A percentile compares a stretch with the other conserved stretches of the same genome.
phyloP scores from a whole-genome alignment of 2,888 invertebrate genomes.

The Hedya salicella region DNA sequence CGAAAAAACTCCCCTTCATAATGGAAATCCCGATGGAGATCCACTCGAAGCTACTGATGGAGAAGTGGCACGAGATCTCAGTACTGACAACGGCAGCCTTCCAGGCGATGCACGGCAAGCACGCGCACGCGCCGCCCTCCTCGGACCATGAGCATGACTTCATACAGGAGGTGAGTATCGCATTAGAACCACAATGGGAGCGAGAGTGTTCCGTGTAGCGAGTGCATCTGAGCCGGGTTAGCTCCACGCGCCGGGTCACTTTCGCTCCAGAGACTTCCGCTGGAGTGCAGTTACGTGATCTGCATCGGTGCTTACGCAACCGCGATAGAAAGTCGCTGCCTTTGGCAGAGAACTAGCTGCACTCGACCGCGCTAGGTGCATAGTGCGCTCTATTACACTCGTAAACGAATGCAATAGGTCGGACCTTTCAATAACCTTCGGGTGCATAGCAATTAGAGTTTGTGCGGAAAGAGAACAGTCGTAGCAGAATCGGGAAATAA shows the following conservation, averaged over 20 bases:
- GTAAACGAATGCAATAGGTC: constrained; percentile 65
- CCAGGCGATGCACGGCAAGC: constrained; percentile 93
- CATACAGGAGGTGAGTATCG: constrained; percentile 91
- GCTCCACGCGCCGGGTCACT: constrained; percentile 68
- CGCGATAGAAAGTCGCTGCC: constrained; percentile 77
- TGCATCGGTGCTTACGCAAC: constrained; percentile 80
- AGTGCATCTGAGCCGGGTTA: constrained; percentile 40
- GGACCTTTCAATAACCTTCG: constrained; percentile 58
- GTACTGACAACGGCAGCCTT: constrained; percentile 97
- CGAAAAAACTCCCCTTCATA: constrained; percentile 98
- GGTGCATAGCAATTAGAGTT: constrained; percentile 51
- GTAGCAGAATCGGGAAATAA: too few species aligned
- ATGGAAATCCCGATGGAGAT: constrained; percentile 98
- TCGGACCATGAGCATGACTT: constrained; percentile 90
- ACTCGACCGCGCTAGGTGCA: constrained; percentile 72
- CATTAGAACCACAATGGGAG: not conserved
- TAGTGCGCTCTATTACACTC: constrained; percentile 70
- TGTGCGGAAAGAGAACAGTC: too few species aligned
- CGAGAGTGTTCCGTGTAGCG: constrained; percentile 12
- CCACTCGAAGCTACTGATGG: constrained; percentile 97
- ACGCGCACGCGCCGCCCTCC: constrained; percentile 75
- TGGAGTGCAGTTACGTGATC: constrained; percentile 82
- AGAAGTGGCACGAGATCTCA: constrained; percentile 98
- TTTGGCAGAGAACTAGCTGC: constrained; percentile 71
- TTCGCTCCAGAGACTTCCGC: constrained; percentile 80